Percentiles rank a stretch among this genome's conserved stretches.
Evolutionary conservation across 2,797 vertebrate genomes (phyloP).

Genomic region (Liparis tanakae): DNA sequence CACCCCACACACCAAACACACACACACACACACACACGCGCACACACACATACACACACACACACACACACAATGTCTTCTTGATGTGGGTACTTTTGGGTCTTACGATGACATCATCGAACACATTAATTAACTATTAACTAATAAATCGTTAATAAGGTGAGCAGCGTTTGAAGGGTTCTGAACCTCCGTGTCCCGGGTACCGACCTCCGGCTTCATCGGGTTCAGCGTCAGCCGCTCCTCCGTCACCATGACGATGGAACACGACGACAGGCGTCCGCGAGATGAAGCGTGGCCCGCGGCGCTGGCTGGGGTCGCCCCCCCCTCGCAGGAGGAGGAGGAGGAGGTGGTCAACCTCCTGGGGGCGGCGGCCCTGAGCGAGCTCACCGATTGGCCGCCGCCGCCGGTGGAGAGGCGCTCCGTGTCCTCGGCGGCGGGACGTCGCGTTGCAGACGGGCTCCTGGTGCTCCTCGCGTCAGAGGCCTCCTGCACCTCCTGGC

Average conservation of each 20-base stretch:
- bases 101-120: no score
- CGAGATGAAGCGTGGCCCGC: slow-evolving; percentile 11
- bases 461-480: background rate
- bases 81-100: background rate
- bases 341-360: slow-evolving; percentile 33
- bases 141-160: no score
- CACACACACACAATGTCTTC: background rate
- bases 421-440: slow-evolving; percentile 1
- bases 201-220: slow-evolving; percentile 52
- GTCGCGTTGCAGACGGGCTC: background rate
- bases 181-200: no score
- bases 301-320: background rate
- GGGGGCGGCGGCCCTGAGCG: slow-evolving; percentile 15
- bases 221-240: slow-evolving; percentile 66
- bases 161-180: no score
- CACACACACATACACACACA: no score
- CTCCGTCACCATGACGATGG: slow-evolving; percentile 57
- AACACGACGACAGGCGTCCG: slow-evolving; percentile 57
- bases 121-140: no score
- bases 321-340: slow-evolving; percentile 29
- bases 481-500: background rate
- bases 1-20: no score
- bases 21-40: no score
- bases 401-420: background rate
- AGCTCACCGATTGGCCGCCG: slow-evolving; percentile 30